phyloP scores from a whole-genome alignment of 2,888 invertebrate genomes.

The Cantharis rufa region DNA sequence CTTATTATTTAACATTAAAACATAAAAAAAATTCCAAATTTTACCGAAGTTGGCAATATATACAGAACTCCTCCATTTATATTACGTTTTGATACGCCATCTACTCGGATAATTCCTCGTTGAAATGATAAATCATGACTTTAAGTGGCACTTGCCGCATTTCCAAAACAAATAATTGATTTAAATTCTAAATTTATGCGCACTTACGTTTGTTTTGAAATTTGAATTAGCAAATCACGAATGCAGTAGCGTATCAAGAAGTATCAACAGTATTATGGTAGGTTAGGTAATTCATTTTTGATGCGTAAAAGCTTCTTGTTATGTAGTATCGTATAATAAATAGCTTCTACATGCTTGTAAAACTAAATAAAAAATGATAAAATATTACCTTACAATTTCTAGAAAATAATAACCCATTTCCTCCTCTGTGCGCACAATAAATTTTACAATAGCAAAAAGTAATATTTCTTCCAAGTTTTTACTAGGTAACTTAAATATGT shows the following conservation, averaged over 20 bases:
- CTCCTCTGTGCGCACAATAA: neutral
- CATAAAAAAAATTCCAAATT: too few species aligned
- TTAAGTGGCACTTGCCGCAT: too few species aligned
- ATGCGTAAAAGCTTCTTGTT: neutral
- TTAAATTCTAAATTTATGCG: neutral
- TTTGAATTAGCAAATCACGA: neutral
- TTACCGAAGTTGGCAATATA: too few species aligned
- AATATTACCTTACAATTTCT: neutral
- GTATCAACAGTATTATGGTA: neutral
- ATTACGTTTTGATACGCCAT: too few species aligned
- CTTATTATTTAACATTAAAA: too few species aligned
- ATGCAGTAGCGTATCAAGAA: neutral
- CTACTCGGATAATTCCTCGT: too few species aligned
- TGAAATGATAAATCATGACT: too few species aligned
- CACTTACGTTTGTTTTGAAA: neutral
- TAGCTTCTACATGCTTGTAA: neutral
- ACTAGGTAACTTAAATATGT: neutral
- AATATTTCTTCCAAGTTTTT: constrained; percentile 2
- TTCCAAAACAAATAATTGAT: neutral
- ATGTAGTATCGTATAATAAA: neutral
- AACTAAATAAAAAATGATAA: neutral
- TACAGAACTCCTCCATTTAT: too few species aligned
- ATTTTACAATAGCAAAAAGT: neutral
- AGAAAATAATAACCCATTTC: neutral
- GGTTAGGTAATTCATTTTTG: neutral